Evolutionary conservation across 2,113 vertebrate species (phyloP).

Genomic region (Nymphicus hollandicus): DNA sequence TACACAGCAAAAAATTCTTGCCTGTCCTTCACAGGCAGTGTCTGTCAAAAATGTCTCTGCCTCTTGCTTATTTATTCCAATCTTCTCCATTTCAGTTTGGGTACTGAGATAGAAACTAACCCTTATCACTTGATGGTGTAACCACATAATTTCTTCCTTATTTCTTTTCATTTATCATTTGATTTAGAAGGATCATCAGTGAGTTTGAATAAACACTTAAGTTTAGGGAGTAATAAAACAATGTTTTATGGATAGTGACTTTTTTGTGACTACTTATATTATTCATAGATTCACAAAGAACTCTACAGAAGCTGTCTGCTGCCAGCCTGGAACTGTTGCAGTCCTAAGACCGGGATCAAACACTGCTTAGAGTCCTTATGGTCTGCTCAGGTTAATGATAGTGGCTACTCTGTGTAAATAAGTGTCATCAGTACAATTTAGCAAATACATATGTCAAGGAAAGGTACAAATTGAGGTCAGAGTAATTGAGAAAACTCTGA

Average conservation of each 20-base stretch:
- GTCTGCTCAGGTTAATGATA: neutral
- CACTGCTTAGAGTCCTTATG: neutral
- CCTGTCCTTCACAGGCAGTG: neutral
- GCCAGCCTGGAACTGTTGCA: neutral
- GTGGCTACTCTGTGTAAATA: neutral
- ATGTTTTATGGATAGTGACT: neutral
- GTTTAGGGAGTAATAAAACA: neutral
- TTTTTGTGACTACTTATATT: neutral
- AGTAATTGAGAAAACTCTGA: neutral
- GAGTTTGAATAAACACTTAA: neutral
- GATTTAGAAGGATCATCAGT: neutral
- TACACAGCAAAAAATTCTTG: neutral
- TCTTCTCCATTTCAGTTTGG: neutral
- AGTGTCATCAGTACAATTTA: neutral
- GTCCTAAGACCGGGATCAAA: neutral
- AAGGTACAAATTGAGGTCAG: neutral
- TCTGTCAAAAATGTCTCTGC: neutral
- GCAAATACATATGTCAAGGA: neutral
- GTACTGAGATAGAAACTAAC: neutral
- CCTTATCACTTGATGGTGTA: neutral
- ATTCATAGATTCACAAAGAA: neutral
- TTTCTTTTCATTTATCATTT: neutral
- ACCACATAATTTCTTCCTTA: neutral
- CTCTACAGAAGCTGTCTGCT: neutral
- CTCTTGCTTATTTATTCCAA: neutral